Conservation (phyloP, 2,888 invertebrate genomes). For the Leucoma salicis region DNA sequence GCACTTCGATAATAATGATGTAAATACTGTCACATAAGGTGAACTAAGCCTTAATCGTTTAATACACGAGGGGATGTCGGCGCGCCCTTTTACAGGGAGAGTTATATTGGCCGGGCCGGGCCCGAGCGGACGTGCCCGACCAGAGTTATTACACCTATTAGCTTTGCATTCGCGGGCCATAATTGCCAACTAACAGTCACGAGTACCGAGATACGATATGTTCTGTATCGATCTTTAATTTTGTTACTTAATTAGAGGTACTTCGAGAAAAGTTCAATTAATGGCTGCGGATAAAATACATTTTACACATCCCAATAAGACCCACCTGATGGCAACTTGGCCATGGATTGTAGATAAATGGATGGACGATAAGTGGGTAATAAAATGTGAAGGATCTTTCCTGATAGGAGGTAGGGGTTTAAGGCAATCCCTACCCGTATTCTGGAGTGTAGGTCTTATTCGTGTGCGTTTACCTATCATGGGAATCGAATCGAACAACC, state of each 20-base stretch:
- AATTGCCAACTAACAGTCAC: constrained; percentile 45
- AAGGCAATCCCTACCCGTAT: no score
- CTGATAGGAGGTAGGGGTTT: no score
- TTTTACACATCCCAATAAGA: no score
- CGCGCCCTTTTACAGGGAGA: constrained; percentile 48
- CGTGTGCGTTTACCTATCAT: no score
- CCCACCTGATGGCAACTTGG: no score
- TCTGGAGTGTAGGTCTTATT: no score
- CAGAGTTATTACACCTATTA: constrained; percentile 43
- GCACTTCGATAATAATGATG: constrained; percentile 34
- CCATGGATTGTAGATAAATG: no score
- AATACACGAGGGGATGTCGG: constrained; percentile 33
- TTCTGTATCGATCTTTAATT: constrained; percentile 18
- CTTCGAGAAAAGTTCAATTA: no score
- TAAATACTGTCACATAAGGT: constrained; percentile 37
- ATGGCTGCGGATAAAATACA: no score
- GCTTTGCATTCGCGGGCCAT: constrained; percentile 32
- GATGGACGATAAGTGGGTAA: no score
- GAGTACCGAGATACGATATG: constrained; percentile 29
- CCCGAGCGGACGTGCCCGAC: constrained; percentile 29
- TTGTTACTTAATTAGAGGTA: constrained; percentile 22
- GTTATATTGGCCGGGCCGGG: constrained; percentile 42
- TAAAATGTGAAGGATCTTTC: no score
- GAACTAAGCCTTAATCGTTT: constrained; percentile 33
- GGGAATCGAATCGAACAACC: no score